Evolutionary conservation across 2,113 vertebrate species (phyloP).

Genomic region (Xerus inauris): DNA sequence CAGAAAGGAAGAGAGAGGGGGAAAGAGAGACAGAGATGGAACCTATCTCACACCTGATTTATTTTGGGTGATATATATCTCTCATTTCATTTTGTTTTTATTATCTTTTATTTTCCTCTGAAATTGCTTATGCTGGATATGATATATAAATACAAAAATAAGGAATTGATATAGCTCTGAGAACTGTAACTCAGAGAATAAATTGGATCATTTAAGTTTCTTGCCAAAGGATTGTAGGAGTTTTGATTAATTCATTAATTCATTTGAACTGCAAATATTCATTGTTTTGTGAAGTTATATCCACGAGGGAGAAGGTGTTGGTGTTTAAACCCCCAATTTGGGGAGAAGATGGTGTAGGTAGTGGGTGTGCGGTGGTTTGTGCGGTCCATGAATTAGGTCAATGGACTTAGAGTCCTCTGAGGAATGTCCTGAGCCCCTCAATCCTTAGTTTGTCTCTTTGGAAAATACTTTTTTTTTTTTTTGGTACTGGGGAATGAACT

Average conservation of each 20-base stretch:
- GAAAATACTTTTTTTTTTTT: conserved; percentile 34
- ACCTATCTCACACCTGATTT: conserved; percentile 84
- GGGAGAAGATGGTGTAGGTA: conserved; percentile 65
- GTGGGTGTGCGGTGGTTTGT: background rate
- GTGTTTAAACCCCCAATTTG: conserved; percentile 51
- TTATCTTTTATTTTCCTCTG: conserved; percentile 84
- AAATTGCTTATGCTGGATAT: conserved; percentile 80
- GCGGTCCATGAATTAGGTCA: background rate
- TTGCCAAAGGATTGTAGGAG: conserved; percentile 73
- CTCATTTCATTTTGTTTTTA: conserved; percentile 86
- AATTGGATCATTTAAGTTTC: conserved; percentile 75
- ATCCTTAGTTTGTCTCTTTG: background rate
- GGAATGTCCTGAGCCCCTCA: background rate
- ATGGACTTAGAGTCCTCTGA: background rate
- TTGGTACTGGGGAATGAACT: no score
- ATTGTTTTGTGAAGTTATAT: conserved; percentile 71
- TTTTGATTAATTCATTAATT: conserved; percentile 71
- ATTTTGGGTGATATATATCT: conserved; percentile 84
- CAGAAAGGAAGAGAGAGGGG: conserved; percentile 75
- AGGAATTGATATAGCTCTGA: conserved; percentile 75
- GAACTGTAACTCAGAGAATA: conserved; percentile 81
- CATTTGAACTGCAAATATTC: conserved; percentile 72
- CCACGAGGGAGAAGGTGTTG: conserved; percentile 64
- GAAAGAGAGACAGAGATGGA: conserved; percentile 63
- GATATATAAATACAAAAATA: conserved; percentile 84